Conservation (phyloP, 2,113 vertebrate genomes). For the Scortum barcoo region DNA sequence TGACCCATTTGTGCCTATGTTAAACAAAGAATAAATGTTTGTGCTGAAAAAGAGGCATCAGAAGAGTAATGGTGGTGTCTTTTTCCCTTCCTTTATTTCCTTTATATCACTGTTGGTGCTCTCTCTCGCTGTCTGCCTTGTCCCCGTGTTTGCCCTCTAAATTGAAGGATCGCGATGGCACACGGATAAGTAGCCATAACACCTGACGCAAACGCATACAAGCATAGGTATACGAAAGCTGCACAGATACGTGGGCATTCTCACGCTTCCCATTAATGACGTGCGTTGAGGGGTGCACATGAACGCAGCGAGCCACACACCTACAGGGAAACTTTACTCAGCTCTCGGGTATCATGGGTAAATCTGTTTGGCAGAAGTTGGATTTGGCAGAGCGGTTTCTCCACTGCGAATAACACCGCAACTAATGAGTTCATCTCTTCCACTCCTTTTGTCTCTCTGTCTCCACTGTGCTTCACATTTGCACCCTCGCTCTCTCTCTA, state of each 20-base stretch:
- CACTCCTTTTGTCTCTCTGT: constrained; percentile 25
- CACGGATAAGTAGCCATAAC: constrained; percentile 45
- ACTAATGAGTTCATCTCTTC: constrained; percentile 69
- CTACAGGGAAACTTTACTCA: constrained; percentile 37
- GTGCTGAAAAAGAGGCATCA: constrained; percentile 15
- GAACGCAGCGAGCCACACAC: constrained; percentile 23
- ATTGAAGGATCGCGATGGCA: constrained; percentile 63
- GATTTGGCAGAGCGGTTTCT: constrained; percentile 58
- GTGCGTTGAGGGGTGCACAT: not conserved
- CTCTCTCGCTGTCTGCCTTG: constrained; percentile 12
- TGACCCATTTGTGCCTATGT: constrained; percentile 40
- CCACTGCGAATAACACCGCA: constrained; percentile 46
- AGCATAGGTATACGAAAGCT: not conserved
- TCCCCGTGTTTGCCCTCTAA: constrained; percentile 67
- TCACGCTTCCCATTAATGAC: constrained; percentile 9
- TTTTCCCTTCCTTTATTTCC: constrained; percentile 34
- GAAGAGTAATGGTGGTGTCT: constrained; percentile 39
- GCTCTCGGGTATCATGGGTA: constrained; percentile 30
- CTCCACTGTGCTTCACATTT: constrained; percentile 40
- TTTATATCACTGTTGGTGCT: constrained; percentile 30
- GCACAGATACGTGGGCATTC: constrained; percentile 13
- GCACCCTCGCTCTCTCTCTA: constrained; percentile 39
- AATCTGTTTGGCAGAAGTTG: constrained; percentile 53
- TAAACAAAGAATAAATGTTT: constrained; percentile 59
- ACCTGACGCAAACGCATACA: not conserved